phyloP scores from a whole-genome alignment of 2,888 invertebrate genomes.

The Muschampia plurimacula region DNA sequence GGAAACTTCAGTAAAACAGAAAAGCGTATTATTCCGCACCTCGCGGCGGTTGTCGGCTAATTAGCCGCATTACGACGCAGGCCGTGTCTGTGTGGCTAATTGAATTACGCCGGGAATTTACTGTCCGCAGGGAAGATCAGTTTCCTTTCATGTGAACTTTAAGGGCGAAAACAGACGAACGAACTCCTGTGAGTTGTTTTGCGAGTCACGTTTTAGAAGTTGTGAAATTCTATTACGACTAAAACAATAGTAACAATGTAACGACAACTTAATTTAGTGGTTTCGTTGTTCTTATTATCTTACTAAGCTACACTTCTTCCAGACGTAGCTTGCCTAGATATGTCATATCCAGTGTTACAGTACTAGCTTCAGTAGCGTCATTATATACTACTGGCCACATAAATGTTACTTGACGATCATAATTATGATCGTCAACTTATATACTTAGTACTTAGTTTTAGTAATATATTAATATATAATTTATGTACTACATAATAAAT shows the following conservation, averaged over 20 bases:
- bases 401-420: no score
- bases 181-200: background rate
- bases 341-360: no score
- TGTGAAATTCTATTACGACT: background rate
- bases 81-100: background rate
- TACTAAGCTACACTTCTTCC: no score
- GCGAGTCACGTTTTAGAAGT: background rate
- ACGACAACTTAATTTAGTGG: background rate
- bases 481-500: no score
- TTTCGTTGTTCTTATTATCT: no score
- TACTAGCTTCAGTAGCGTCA: no score
- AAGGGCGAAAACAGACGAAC: background rate
- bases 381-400: no score
- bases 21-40: background rate
- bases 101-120: background rate
- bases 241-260: background rate
- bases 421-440: no score
- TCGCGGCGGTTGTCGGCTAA: conserved; percentile 3
- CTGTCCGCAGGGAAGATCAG: background rate
- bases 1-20: background rate
- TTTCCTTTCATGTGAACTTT: background rate
- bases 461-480: no score
- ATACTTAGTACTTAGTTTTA: no score
- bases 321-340: no score
- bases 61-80: background rate